A percentile compares a stretch with the other conserved stretches of the same genome.
Conservation (phyloP, 2,797 vertebrate species). For the Austrolebias charrua region DNA sequence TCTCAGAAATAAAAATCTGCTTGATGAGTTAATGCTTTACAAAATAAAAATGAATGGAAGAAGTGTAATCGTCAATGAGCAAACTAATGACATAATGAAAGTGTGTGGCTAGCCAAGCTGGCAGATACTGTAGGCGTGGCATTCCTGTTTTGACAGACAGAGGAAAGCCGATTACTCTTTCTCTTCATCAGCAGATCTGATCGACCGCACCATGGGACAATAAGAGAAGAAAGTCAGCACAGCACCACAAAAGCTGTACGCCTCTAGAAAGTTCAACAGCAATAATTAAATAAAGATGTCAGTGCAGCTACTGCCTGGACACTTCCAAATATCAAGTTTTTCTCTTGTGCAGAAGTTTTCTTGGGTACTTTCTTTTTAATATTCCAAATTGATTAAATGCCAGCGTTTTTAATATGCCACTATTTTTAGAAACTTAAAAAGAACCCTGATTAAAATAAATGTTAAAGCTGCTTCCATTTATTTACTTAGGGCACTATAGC, state of each 20-base stretch:
- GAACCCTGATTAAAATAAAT: too few species aligned
- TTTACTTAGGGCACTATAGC: too few species aligned
- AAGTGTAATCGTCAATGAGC: constrained; percentile 9
- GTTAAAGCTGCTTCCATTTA: too few species aligned
- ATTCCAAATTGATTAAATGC: too few species aligned
- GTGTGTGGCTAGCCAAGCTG: constrained; percentile 1
- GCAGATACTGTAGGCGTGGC: constrained; percentile 19
- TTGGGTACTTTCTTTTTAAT: too few species aligned
- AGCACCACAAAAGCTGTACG: constrained; percentile 14
- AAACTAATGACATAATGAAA: constrained; percentile 5
- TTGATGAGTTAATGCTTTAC: not conserved
- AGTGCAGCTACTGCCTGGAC: too few species aligned
- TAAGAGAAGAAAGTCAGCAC: constrained; percentile 24
- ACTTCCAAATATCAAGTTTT: too few species aligned
- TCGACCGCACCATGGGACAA: constrained; percentile 36
- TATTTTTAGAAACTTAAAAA: too few species aligned
- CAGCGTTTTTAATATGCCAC: too few species aligned
- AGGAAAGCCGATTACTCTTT: constrained; percentile 63
- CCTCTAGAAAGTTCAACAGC: not conserved
- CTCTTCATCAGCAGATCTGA: constrained; percentile 57
- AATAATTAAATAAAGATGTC: too few species aligned
- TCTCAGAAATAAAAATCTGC: constrained; percentile 1
- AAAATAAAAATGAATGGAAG: constrained; percentile 1
- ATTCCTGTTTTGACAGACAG: constrained; percentile 36
- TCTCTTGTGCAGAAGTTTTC: too few species aligned